Conservation (phyloP, 2,113 vertebrate species). For the Mustela lutreola region DNA sequence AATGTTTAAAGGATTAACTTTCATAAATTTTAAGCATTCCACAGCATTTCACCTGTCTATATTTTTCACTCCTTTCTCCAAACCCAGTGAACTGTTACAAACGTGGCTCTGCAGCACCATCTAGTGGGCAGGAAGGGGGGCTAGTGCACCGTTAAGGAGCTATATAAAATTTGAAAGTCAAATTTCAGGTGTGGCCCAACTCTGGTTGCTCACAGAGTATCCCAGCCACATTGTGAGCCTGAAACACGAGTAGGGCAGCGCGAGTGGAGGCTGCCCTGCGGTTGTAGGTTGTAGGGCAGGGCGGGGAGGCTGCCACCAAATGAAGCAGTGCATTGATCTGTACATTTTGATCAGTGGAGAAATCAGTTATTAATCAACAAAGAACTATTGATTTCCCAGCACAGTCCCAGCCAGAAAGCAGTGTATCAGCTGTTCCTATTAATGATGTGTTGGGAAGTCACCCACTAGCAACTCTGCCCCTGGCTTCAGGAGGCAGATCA, state of each 20-base stretch:
- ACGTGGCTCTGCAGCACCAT: slow-evolving; percentile 71
- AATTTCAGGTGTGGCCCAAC: neutral
- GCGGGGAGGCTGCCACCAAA: neutral
- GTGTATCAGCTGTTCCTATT: neutral
- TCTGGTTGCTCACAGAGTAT: neutral
- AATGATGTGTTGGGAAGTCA: slow-evolving; percentile 44
- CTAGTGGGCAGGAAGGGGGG: slow-evolving; percentile 77
- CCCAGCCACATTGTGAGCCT: neutral
- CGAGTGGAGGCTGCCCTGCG: neutral
- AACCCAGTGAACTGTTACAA: slow-evolving; percentile 59
- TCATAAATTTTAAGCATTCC: slow-evolving; percentile 42
- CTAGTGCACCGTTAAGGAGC: neutral
- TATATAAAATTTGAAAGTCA: neutral
- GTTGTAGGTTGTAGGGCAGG: neutral
- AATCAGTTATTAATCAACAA: slow-evolving; percentile 77
- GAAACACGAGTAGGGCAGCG: neutral
- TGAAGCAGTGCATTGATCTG: neutral
- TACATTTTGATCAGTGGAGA: slow-evolving; percentile 41
- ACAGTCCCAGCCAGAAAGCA: neutral
- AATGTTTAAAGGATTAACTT: slow-evolving; percentile 52
- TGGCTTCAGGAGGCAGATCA: slow-evolving; percentile 43
- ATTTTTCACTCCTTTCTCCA: neutral
- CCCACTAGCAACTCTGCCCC: neutral
- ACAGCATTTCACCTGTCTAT: neutral
- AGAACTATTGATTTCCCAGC: slow-evolving; percentile 62